Evolutionary conservation across 1,140 invertebrate species (phyloP).

Genomic region (Galendromus occidentalis): DNA sequence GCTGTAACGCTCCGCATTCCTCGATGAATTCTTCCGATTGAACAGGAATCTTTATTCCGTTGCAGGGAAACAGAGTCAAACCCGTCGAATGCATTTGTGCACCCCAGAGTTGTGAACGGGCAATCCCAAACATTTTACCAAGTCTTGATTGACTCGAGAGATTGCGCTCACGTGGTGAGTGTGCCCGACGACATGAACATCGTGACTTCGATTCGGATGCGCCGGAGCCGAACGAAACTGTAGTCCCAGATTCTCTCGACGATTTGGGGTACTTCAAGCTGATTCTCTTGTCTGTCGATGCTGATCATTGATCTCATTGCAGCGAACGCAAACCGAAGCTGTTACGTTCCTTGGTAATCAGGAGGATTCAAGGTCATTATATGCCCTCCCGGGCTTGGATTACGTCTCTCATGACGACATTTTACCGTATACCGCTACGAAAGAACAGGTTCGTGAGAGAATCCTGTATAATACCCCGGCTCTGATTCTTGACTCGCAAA

Average conservation of each 20-base stretch:
- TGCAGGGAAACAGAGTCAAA: constrained; percentile 8
- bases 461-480: too few species aligned
- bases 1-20: too few species aligned
- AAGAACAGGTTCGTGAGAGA: constrained; percentile 29
- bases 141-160: constrained; percentile 68
- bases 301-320: constrained; percentile 20
- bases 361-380: constrained; percentile 64
- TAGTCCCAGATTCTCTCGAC: neutral
- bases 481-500: too few species aligned
- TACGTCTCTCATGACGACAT: constrained; percentile 87
- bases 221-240: too few species aligned
- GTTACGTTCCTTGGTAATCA: constrained; percentile 93
- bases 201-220: too few species aligned
- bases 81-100: neutral
- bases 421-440: constrained; percentile 27
- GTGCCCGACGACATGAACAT: constrained; percentile 5
- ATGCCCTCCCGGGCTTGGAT: constrained; percentile 73
- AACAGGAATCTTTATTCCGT: too few species aligned
- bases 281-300: neutral
- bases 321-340: constrained; percentile 86
- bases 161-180: constrained; percentile 84
- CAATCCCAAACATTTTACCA: constrained; percentile 14
- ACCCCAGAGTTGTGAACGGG: constrained; percentile 15
- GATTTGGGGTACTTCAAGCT: constrained; percentile 2
- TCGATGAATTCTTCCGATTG: too few species aligned